Base-by-base conservation (phyloP, 2,113 vertebrate genomes). In the Excalfactoria chinensis region DNA sequence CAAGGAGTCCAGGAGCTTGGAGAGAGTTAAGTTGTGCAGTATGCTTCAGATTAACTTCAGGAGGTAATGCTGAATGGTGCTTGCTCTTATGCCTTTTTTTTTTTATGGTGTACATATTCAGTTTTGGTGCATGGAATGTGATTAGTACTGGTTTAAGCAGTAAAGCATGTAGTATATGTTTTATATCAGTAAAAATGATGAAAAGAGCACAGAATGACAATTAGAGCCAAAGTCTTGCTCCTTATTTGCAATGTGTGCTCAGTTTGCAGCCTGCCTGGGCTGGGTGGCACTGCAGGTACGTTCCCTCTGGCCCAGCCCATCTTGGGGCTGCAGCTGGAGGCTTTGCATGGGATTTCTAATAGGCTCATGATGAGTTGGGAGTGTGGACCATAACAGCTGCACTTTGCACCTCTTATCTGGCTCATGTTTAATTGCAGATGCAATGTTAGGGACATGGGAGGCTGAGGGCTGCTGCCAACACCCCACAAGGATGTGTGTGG, bases 401-500 rank as follows among this genome's bases (percentile, higher is more conserved):
- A 30, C 59, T 85, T 92, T 87, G 58, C 26, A 35, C 43, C 74
- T 41, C 62, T 51, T 56, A 23, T 3, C 55, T 4, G 15, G 9
- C 7, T 17, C 8, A 23, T 13, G 30, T 28, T 21, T 34, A 26
- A 51, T 7, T 74, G 37, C 19, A 11, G 34, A 2, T 34, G 46
- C 22, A 6, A 62, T 30, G 4, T 12, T n/a, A 0, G 41, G 71
- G 34, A 41, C 4, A 5, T 0, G 0, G 26, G 30, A 4, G 5
- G 4, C 32, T 6, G 6, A 40, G 66, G 35, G 46, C 13, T 4
- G 12, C 59, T 40, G 37, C 44, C 28, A 56, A n/a, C 46, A 55
- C 23, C 34, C 13, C 4, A 2, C 49, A n/a, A 2, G n/a, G 32
- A 43, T 41, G 2, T 12, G 25, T 43, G 53, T 1, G 0, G 32